Conservation (phyloP, 2,888 invertebrate species). For the Callimorpha dominula region DNA sequence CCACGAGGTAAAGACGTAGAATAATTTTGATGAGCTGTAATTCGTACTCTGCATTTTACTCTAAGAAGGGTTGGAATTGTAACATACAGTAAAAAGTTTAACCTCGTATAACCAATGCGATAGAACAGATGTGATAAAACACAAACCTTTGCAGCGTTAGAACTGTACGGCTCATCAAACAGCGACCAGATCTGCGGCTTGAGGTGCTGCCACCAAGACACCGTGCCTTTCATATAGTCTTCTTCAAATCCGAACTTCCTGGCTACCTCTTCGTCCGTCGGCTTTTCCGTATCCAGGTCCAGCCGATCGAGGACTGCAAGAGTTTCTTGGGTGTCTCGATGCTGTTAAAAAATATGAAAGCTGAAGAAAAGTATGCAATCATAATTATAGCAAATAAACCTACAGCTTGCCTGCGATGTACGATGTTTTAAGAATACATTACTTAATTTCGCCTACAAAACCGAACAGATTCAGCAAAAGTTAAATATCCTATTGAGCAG, state of each 20-base stretch:
- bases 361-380: background rate
- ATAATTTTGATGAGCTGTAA: too few species aligned
- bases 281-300: conserved; percentile 99
- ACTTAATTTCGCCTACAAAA: too few species aligned
- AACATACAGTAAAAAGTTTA: background rate
- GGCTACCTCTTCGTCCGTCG: conserved; percentile 98
- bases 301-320: conserved; percentile 98
- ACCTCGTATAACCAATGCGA: background rate
- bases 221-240: conserved; percentile 95
- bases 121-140: background rate
- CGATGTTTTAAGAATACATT: too few species aligned
- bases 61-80: background rate
- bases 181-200: conserved; percentile 99
- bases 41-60: too few species aligned
- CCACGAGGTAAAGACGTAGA: too few species aligned
- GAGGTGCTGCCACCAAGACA: conserved; percentile 98
- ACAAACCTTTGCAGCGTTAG: conserved; percentile 97
- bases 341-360: conserved; percentile 82
- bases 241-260: conserved; percentile 99
- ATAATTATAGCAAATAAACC: too few species aligned
- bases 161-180: conserved; percentile 99
- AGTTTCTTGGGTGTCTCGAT: conserved; percentile 99
- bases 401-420: too few species aligned
- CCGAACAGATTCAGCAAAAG: too few species aligned
- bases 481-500: too few species aligned